A percentile compares a stretch with the other conserved stretches of the same genome.
phyloP scores from a whole-genome alignment of 2,888 invertebrate species.

The Dolichopus griseipennis region DNA sequence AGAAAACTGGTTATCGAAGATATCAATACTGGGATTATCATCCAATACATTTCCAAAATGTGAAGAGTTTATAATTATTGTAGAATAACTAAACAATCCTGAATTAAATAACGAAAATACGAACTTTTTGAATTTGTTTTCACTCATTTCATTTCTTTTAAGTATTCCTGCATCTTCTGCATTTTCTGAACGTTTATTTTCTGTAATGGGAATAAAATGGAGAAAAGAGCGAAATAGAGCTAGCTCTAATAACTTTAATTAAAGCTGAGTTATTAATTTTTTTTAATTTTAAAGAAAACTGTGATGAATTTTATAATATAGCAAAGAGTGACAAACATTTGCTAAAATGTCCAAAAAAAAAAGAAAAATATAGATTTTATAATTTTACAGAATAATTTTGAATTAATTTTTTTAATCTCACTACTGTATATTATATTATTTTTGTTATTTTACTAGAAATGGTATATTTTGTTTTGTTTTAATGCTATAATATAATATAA shows the following conservation, averaged over 20 bases:
- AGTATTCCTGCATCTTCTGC: not conserved
- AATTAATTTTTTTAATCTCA: too few species aligned
- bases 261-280: constrained; percentile 7
- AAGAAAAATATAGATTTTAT: too few species aligned
- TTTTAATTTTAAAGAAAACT: too few species aligned
- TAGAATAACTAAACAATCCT: not conserved
- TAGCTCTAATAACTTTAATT: constrained; percentile 2
- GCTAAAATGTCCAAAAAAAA: too few species aligned
- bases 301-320: too few species aligned
- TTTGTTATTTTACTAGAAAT: not conserved
- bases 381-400: constrained; percentile 5
- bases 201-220: not conserved
- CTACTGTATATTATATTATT: too few species aligned
- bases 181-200: not conserved
- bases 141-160: not conserved
- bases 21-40: too few species aligned
- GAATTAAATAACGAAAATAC: constrained; percentile 1
- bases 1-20: too few species aligned
- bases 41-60: too few species aligned
- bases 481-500: not conserved
- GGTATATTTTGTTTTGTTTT: not conserved
- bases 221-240: too few species aligned
- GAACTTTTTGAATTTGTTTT: constrained; percentile 2
- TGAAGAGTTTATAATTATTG: not conserved
- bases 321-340: too few species aligned